Base-by-base conservation (phyloP, 1,140 invertebrate species). In the Drosophila melanica region DNA sequence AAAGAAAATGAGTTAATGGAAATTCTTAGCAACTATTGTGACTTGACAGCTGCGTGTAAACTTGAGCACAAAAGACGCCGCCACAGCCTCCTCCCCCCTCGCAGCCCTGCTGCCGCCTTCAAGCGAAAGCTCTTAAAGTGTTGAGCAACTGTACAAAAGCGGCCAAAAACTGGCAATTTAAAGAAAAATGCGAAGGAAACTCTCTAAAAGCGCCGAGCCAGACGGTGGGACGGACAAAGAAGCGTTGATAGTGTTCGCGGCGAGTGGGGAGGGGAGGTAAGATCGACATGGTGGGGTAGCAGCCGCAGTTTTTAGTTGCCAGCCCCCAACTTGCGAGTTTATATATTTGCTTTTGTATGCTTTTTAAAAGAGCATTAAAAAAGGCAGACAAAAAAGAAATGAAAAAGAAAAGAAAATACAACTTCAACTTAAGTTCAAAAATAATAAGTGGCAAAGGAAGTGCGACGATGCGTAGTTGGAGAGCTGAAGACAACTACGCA, bases 1-100 rank as follows among this genome's bases (percentile, higher is more conserved):
- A 80, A 74, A 79, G 81, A 71, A 87, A 87, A 87, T 89, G 84
- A 87, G 82, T 87, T 87, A 87, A 87, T 87, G 82, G 82, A 87
- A 87, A 87, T 87, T 87, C 82, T 87, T 87, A 68, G 84, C 75
- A 87, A 87, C 84, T 87, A 87, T 87, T 87, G 82, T 87, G 82
- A 87, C 87, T 87, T 87, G 82, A 87, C 82, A 87, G 84, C 82
- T 82, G 82, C 82, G 75, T 87, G 84, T 82, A 86, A 82, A 77
- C 84, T 76, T 79, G 63, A 66, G 62, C 82, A 72, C 69, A 77
- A 78, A 82, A 87, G 63, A 70, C 42, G 48, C 42, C 51, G 12
- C 50, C 50, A 35, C 30, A 51, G 16, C 8, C 51, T 62, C 23
- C 23, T 27, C 23, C 23, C 23, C 23, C 23, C 23, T 27, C 4